Percentiles rank a stretch among this genome's conserved stretches.
These are phyloP conservation scores for Drosophila truncata DNA, from an alignment of 1,140 invertebrate species.

Conservation along the genomic window DNA sequence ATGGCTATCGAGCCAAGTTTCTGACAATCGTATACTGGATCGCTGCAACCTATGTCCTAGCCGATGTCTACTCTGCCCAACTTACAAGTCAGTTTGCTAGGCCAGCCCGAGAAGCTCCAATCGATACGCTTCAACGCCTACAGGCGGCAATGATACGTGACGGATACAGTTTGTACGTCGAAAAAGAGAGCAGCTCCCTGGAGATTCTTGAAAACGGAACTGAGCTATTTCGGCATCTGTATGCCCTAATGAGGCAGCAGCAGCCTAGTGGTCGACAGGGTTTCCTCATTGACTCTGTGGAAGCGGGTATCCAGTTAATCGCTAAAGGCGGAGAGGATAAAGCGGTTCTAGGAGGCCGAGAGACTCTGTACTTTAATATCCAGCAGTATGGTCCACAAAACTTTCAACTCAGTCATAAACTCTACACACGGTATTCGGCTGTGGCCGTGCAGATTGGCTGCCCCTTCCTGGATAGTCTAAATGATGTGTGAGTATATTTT, in stretches of 20 bases:
- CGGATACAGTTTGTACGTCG: slow-evolving; percentile 88
- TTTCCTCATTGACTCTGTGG: slow-evolving; percentile 88
- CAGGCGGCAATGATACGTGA: slow-evolving; percentile 88
- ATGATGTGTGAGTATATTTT: slow-evolving; percentile 88
- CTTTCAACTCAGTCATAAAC: slow-evolving; percentile 90
- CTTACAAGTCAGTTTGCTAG: slow-evolving; percentile 89
- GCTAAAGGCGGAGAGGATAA: slow-evolving; percentile 86
- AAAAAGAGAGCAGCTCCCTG: slow-evolving; percentile 89
- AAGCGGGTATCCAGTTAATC: slow-evolving; percentile 88
- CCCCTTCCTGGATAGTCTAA: slow-evolving; percentile 89
- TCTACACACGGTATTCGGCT: slow-evolving; percentile 90
- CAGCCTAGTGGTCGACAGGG: slow-evolving; percentile 60
- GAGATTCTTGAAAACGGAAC: slow-evolving; percentile 91
- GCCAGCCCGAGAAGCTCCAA: slow-evolving; percentile 88
- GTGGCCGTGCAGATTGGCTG: slow-evolving; percentile 91
- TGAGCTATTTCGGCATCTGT: slow-evolving; percentile 89
- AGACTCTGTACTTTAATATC: slow-evolving; percentile 90
- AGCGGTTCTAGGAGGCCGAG: slow-evolving; percentile 89
- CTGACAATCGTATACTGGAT: slow-evolving; percentile 88
- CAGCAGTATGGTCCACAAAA: slow-evolving; percentile 88
- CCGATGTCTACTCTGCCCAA: slow-evolving; percentile 91
- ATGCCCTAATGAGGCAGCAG: slow-evolving; percentile 88
- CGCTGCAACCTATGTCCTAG: slow-evolving; percentile 90
- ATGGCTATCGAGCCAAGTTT: slow-evolving; percentile 87
- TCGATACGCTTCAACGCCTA: slow-evolving; percentile 88